These are phyloP conservation scores for Xestia ashworthii DNA, from an alignment of 2,888 invertebrate species.

Conservation along the genomic window DNA sequence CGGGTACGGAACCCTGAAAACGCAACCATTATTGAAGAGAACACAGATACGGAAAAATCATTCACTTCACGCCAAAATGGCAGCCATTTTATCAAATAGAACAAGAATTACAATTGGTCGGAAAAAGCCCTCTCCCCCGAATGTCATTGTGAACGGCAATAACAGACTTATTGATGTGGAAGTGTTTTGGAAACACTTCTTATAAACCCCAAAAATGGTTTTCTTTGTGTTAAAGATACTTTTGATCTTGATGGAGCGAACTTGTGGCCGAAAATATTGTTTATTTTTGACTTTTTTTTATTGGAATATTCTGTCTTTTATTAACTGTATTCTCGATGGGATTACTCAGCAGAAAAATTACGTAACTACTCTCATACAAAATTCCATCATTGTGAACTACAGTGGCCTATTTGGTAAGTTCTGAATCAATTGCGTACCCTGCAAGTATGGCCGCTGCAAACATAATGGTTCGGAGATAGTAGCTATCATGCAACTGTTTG, in stretches of 20 bases:
- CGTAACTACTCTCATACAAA: too few species aligned
- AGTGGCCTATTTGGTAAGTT: too few species aligned
- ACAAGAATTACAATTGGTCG: background rate
- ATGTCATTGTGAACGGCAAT: background rate
- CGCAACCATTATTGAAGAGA: background rate
- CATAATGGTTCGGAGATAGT: too few species aligned
- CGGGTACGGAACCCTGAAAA: too few species aligned
- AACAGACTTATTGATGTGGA: background rate
- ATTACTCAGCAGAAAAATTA: background rate
- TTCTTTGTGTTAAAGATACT: constrained; percentile 9
- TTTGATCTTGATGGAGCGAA: background rate
- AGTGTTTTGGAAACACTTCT: background rate
- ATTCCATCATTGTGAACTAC: too few species aligned
- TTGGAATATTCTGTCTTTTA: background rate
- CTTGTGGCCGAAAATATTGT: background rate
- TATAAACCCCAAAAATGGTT: background rate
- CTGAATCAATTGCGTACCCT: too few species aligned
- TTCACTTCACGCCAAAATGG: background rate
- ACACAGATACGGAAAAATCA: background rate
- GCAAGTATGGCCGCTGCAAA: too few species aligned
- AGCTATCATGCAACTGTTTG: too few species aligned
- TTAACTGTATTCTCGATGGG: background rate
- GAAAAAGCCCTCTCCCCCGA: background rate
- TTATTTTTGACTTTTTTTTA: background rate
- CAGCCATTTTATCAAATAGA: background rate